Evolutionary conservation across 2,888 invertebrate species (phyloP), one percentile per base, ranked within the genome.

Genomic region (Blera fallax): DNA sequence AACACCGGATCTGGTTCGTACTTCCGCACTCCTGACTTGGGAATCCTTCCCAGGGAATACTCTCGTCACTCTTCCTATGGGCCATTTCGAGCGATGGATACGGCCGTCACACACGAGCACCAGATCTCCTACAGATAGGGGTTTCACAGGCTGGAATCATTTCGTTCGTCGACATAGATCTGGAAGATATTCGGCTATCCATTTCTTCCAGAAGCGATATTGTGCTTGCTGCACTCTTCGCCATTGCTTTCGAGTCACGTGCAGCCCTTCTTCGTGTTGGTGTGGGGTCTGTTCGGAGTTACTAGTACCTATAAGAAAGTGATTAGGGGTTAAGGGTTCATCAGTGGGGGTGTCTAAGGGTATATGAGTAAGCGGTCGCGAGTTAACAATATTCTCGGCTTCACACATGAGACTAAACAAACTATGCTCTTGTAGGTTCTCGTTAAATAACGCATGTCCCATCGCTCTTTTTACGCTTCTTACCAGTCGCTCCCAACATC

Each of bases 301-400:
- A 21, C 29, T 10, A 11, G 65, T 65, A 29, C 65, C 65, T 65
- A 8, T 18, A 32, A 74, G 64, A 24, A 78, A 78, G 27, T 70
- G 70, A 16, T 62, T 78, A n/a, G 64, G 70, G 10, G 78, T 78
- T 24, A 70, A 18, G 0, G 54, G 78, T 43, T 78, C 24, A 24
- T 24, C 24, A 50, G 10, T 18, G 27, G 69, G 34, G n/a, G 50
- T 21, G 10, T 43, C 45, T 4, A 60, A 11, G 10, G 62, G 62
- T 10, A 73, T 37, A 3, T 73, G 62, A 1, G 62, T 73, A 10
- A 73, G 27, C 7, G 73, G 52, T 3, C 64, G 21, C 2, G 14
- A 45, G 7, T 62, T 62, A 0, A 62, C 45, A 2, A 62, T 16
- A 10, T 60, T 60, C 6, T 67, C 54, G 0, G 56, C 40, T 16